Base-by-base conservation (phyloP, 2,113 vertebrate species). In the Sardina pilchardus region DNA sequence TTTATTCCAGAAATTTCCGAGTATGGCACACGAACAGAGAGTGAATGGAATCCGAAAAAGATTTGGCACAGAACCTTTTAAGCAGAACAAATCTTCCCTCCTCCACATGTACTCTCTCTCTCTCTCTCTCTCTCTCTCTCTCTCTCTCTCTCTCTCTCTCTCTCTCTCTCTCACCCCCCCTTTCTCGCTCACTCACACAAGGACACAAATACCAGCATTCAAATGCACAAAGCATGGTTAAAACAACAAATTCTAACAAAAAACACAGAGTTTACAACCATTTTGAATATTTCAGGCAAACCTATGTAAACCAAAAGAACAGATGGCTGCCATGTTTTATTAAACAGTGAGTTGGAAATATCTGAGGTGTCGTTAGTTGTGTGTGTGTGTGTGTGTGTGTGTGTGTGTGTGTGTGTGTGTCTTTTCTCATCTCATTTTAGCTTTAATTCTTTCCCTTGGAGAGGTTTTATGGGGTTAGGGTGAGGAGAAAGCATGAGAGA, bases 271-370 rank as follows among this genome's bases (percentile, higher is more conserved):
- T 90, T 90, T 85, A 91, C 90, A 93, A 92, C 89, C 87, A 92
- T 80, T 90, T 85, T 91, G 84, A 92, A 89, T 91, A 92, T 93
- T 93, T 91, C 91, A 91, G 93, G 87, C 91, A 89, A 91, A 90
- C 85, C 3, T 16, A 85, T 83, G 85, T 8, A 81, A 89, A 91
- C 90, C 87, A 80, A 87, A 88, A 89, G 84, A 91, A 92, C 93
- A 94, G 94, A 94, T 94, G 93, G 95, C 85, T 90, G 89, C 90
- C 92, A 93, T 95, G 91, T 94, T 95, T 94, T 94, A 95, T 95
- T 94, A 91, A 94, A 93, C 92, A 94, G 93, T 92, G 90, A 92
- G 91, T 92, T 91, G 92, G 91, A 93, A 93, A 85, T 83, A 93
- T 93, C 90, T 89, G 91, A 93, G 90, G 91, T 89, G 88, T 92